Base-by-base conservation (phyloP, 2,888 invertebrate species). In the Platypus cylindrus region DNA sequence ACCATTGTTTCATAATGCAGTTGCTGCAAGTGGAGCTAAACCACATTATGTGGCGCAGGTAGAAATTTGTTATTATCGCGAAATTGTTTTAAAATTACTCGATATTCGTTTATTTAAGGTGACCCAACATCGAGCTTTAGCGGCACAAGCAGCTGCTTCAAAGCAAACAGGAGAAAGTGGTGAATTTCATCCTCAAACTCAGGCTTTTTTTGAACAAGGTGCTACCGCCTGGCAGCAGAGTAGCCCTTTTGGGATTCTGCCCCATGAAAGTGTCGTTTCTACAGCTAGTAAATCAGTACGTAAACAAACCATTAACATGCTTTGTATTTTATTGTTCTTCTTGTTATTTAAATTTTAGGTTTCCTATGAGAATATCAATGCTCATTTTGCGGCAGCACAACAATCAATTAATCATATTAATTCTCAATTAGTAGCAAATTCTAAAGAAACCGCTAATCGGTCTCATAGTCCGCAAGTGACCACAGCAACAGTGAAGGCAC, bases 241-340 rank as follows among this genome's bases (percentile, higher is more conserved):
- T 49, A 79, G 80, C 52, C 79, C 82, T 1, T 81, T 82, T 59
- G 81, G 81, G 40, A 78, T 82, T 49, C 60, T 82, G 52, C 81
- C 81, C 12, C 81, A 82, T 58, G 81, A 82, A 61, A 79, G 76
- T 65, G 76, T 79, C 45, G 77, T 78, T 45, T 57, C 66, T 11
- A 67, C 73, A 17, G 73, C 74, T 54, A 59, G 51, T 30, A 51
- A 51, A 44, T 53, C 51, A 18, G 44, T 38, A 33, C 33, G 29
- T 31, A 20, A 20, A 20, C 5, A 7, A 20, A 20, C 9, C 5
- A 20, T 9, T 20, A 13, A 13, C 5, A 13, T 5, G 26, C 28
- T 28, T 13, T 3, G 9, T 28, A 3, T 7, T 5, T 5, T 15
- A 28, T 28, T 28, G 11, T 28, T 28, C 9, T 24, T 24, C 12